Evolutionary conservation across 2,797 vertebrate species (phyloP), one percentile per base, ranked within the genome.

Genomic region (Hozukius guyotensis): DNA sequence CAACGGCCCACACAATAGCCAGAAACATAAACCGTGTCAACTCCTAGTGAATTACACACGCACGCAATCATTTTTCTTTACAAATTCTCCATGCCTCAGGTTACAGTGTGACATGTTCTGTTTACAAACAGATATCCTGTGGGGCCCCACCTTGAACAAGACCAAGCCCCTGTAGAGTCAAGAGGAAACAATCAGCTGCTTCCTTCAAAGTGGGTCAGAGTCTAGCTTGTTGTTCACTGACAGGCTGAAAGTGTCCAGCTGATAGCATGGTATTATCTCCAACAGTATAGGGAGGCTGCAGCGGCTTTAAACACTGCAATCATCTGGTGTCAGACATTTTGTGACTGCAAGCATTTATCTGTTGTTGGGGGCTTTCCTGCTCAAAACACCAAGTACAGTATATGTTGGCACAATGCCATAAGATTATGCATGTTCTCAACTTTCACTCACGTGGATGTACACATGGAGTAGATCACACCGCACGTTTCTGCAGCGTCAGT

Each of bases 111-210:
- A 75, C 46, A 29, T 52, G 11, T 60, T 49, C 1, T 87, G 71
- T 92, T 88, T 87, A 82, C 74, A 80, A 69, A 87, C 82, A 85
- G n/a, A 75, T 36, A 64, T 65, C 46, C 46, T 31, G 10, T n/a
- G 16, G 62, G 27, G 5, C 67, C 24, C 22, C 75, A 76, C 32
- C 69, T 84, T 87, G 3, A 78, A 62, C 56, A 36, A 62, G 29
- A 4, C 57, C 53, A 22, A 56, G 16, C 11, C 56, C 8, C 29
- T 52, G 27, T 13, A 27, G 57, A 71, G 36, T 20, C n/a, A 12
- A 72, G 22, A 73, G 18, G 38, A 72, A 63, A 27, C 55, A 63
- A 53, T 75, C 67, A 83, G 59, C 60, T 75, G 70, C 62, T 38
- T 68, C 16, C 67, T 36, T 81, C 5, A 60, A 78, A 84, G 56